Conservation (phyloP, 1,140 invertebrate species). For the Micrasema minimum region DNA sequence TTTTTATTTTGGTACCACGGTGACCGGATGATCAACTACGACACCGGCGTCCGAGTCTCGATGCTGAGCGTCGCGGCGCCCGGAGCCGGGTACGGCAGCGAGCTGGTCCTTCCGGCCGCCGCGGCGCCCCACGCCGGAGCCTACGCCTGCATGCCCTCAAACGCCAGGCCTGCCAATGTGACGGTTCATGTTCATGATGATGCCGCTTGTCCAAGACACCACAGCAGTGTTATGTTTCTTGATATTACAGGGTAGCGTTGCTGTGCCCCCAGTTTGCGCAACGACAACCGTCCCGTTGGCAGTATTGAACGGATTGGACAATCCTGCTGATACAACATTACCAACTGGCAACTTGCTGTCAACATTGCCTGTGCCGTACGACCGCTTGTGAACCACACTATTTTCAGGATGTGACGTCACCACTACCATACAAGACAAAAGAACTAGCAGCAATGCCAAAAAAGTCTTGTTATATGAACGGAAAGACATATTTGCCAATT, state of each 20-base stretch:
- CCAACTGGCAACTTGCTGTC: constrained; percentile 22
- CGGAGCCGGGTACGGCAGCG: constrained; percentile 64
- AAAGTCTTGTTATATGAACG: constrained; percentile 27
- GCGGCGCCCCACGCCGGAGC: constrained; percentile 71
- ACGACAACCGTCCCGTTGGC: constrained; percentile 72
- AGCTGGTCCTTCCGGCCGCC: constrained; percentile 68
- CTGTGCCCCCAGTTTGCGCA: constrained; percentile 78
- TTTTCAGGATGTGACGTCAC: constrained; percentile 51
- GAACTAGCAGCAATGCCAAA: constrained; percentile 12
- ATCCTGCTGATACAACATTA: neutral
- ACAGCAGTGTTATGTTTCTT: constrained; percentile 76
- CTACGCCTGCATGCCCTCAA: constrained; percentile 77
- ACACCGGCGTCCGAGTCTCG: constrained; percentile 84
- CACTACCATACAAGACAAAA: constrained; percentile 47
- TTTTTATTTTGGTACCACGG: constrained; percentile 91
- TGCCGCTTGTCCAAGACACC: too few relatives aligned
- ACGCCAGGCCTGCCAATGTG: constrained; percentile 74
- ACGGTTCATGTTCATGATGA: constrained; percentile 74
- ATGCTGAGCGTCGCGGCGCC: constrained; percentile 60
- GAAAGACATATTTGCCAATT: constrained; percentile 16
- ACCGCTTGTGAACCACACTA: constrained; percentile 49
- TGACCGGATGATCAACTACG: constrained; percentile 90
- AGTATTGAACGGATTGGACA: constrained; percentile 61
- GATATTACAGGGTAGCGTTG: constrained; percentile 76
- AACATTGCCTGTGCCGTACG: constrained; percentile 25